Evolutionary conservation across 1,140 invertebrate genomes (phyloP).

Genomic region (Ips nitidus): DNA sequence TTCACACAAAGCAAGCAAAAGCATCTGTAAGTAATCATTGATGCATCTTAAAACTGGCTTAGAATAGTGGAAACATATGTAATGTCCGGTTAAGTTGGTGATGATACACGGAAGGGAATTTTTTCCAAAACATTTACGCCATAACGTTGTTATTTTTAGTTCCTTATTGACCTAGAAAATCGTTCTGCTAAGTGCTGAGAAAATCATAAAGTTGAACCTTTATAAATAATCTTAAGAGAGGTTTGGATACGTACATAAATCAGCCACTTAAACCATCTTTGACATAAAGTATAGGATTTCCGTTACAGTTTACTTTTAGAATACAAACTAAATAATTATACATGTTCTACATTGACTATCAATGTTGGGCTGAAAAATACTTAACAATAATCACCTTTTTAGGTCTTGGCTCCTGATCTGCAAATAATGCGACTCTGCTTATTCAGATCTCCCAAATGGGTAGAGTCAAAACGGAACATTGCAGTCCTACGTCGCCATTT

Average conservation of each 20-base stretch:
- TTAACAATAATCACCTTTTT: not conserved
- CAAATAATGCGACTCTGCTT: not conserved
- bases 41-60: no score
- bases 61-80: no score
- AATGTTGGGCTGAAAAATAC: not conserved
- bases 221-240: not conserved
- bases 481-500: not conserved
- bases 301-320: not conserved
- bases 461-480: not conserved
- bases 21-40: no score
- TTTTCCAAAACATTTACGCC: conserved; percentile 4
- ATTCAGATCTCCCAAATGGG: conserved; percentile 4
- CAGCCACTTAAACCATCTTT: not conserved
- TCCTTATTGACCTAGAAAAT: conserved; percentile 10
- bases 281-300: not conserved
- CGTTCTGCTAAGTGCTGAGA: not conserved
- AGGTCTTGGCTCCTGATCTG: not conserved
- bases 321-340: no score
- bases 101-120: not conserved
- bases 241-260: not conserved
- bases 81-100: not conserved
- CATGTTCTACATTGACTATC: no score
- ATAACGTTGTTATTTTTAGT: conserved; percentile 9
- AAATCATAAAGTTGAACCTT: not conserved
- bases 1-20: no score